Evolutionary conservation across 2,797 vertebrate genomes (phyloP), one percentile per base, ranked within the genome.

Genomic region (Geotrypetes seraphini): DNA sequence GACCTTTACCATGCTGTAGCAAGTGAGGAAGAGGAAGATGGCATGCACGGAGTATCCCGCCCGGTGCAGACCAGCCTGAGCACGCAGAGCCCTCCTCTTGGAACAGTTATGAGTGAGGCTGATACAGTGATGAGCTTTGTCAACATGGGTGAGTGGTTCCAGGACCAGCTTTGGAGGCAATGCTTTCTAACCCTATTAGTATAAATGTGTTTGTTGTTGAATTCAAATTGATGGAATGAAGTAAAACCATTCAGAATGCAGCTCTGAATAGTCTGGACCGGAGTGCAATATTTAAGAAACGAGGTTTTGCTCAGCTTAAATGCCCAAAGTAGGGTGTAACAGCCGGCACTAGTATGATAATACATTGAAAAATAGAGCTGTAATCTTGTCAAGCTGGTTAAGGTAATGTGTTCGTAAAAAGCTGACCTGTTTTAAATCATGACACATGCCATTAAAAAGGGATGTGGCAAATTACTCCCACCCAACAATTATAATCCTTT

Each of bases 41-140:
- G 53, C 31, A 8, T 39, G 62, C 7, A 43, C 37, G 65, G 59
- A 3, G 69, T 78, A 43, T 71, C 50, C 41, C 65, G 80, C 6
- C 74, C 72, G 1, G 81, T 60, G 5, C 78, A 84, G 20, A 85
- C 86, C 5, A 83, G 81, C 16, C 74, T 88, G 63, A 87, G 81
- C 74, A 81, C 82, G 1, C 81, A 88, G 59, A 81, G 68, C 0
- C 79, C 86, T 0, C 73, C 79, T 7, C 79, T 82, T 12, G 86
- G 85, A 21, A 77, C 79, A 1, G 81, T 85, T 47, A 83, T 91
- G 47, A 90, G 84, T 32, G 83, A 84, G 34, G 88, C 91, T 0
- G 92, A 97, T 76, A 92, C 91, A 1, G 89, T 96, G 56, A 93
- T 97, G 88, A 96, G 94, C 70, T 94, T 97, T 44, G 92, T 97